These are phyloP conservation scores for Ctenodactylus gundi DNA, from an alignment of 2,113 vertebrate genomes.

Conservation along the genomic window DNA sequence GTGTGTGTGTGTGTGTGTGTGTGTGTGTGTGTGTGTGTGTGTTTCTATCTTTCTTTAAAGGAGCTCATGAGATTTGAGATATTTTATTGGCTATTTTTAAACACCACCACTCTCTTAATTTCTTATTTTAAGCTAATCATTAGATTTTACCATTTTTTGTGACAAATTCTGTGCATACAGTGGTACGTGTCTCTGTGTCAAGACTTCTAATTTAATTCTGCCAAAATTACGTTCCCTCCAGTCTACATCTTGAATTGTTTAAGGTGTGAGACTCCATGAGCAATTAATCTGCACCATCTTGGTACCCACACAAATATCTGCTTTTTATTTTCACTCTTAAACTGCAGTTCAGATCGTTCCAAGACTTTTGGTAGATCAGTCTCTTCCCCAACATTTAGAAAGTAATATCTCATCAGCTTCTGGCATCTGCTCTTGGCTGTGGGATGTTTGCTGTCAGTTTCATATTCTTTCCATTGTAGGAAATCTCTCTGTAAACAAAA, in stretches of 20 bases:
- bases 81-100: background rate
- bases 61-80: background rate
- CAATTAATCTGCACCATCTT: background rate
- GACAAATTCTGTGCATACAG: background rate
- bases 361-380: background rate
- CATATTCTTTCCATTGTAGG: background rate
- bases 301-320: background rate
- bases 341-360: background rate
- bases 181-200: background rate
- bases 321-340: background rate
- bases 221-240: background rate
- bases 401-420: background rate
- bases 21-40: too few species aligned
- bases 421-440: background rate
- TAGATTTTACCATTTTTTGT: background rate
- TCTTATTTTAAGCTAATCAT: background rate
- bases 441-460: background rate
- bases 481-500: background rate
- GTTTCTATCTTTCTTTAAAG: background rate
- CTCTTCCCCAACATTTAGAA: background rate
- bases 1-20: too few species aligned
- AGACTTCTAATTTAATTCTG: background rate
- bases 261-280: background rate
- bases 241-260: background rate
- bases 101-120: background rate